Percentiles rank a stretch among this genome's conserved stretches.
Conservation (phyloP, 2,113 vertebrate genomes). For the Tragulus kanchil region DNA sequence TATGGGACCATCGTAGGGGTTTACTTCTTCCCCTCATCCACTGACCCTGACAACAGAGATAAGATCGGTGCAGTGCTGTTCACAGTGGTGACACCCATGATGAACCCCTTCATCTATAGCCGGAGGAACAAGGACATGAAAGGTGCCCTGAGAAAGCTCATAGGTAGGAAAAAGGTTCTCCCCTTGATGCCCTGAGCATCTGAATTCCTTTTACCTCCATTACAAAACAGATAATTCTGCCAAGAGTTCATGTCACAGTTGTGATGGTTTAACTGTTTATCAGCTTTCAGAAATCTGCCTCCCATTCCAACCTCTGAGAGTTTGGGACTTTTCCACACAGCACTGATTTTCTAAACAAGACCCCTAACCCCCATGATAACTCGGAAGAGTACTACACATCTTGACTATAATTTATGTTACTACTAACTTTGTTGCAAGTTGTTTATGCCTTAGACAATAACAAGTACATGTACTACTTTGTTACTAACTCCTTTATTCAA, state of each 20-base stretch:
- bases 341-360: not conserved
- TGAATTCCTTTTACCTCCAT: not conserved
- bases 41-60: constrained; percentile 58
- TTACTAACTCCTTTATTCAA: too few relatives aligned
- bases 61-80: constrained; percentile 74
- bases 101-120: constrained; percentile 79
- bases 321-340: not conserved
- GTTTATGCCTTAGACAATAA: not conserved
- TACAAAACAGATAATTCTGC: not conserved
- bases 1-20: constrained; percentile 66
- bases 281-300: not conserved
- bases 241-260: not conserved
- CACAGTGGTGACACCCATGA: constrained; percentile 75
- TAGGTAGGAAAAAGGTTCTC: not conserved
- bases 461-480: not conserved
- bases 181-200: not conserved
- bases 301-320: not conserved
- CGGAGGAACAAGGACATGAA: constrained; percentile 78
- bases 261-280: not conserved
- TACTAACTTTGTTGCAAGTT: not conserved
- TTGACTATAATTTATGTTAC: not conserved
- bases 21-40: constrained; percentile 66
- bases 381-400: not conserved
- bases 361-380: not conserved
- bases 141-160: constrained; percentile 66